Base-by-base conservation (phyloP, 1,140 invertebrate species). In the Oryzaephilus surinamensis region DNA sequence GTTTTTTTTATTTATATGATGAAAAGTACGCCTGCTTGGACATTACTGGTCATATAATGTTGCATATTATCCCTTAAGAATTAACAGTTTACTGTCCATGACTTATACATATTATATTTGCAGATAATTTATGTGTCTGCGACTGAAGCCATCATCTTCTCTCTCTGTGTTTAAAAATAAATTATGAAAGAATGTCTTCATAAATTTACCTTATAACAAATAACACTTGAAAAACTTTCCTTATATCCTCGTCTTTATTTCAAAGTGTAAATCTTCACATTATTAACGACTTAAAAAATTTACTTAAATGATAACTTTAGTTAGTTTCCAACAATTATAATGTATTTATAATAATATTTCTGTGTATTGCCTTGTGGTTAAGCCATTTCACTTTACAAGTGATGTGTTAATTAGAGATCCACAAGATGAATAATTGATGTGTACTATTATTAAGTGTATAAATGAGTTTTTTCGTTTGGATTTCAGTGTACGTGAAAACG, bases 131-230 rank as follows among this genome's bases (percentile, higher is more conserved):
- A 50, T 50, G 40, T 39, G 48, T 43, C 48, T 46, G 41, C 29
- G 38, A 41, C 44, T 39, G 17, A 34, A 38, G 38, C 43, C 39
- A 42, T 49, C 46, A 49, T 46, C 43, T 37, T 30, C n/a, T n/a
- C n/a, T n/a, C n/a, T n/a, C n/a, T 33, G 41, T 38, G 40, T 46
- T 50, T 46, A 50, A 50, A 50, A 50, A 46, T 46, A 50, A 50
- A 50, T 50, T 46, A 50, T 45, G 37, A 41, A 45, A 32, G 43
- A 37, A 45, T 45, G 33, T 45, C 43, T 45, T 45, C 43, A 45
- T 45, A 45, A 45, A 45, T 45, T 28, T 45, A 32, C 24, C 20
- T 32, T 39, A 26, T 41, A 36, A 45, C 38, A 45, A 41, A 45
- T 41, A 36, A 26, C 33, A 34, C 26, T 12, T 23, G 32, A n/a